These are phyloP conservation scores for Hypomecis punctinalis DNA, from an alignment of 2,888 invertebrate genomes.

Conservation along the genomic window DNA sequence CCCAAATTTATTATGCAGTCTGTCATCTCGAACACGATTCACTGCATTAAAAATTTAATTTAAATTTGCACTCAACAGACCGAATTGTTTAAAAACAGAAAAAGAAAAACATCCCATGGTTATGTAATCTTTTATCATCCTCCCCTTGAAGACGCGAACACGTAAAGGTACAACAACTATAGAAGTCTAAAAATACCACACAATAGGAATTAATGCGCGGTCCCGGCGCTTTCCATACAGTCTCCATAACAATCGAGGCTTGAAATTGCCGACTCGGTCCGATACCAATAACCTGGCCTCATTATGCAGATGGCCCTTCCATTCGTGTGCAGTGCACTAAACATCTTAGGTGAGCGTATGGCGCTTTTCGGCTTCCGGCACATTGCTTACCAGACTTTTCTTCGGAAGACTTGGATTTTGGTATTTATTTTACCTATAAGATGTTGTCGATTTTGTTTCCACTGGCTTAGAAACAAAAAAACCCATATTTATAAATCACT, in stretches of 20 bases:
- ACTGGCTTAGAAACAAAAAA: too few relatives aligned
- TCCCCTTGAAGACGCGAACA: constrained; percentile 9
- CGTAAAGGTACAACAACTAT: constrained; percentile 12
- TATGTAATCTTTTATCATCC: background rate
- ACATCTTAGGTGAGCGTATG: constrained; percentile 51
- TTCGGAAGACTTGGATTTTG: background rate
- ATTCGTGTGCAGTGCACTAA: constrained; percentile 71
- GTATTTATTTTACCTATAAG: background rate
- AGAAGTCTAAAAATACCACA: constrained; percentile 39
- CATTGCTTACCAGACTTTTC: background rate
- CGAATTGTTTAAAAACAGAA: too few relatives aligned
- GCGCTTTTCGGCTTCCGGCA: background rate
- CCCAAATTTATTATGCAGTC: too few relatives aligned
- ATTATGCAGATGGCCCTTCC: constrained; percentile 79
- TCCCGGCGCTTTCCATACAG: constrained; percentile 60
- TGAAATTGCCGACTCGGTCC: constrained; percentile 76
- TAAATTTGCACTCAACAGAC: too few relatives aligned
- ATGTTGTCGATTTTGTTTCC: too few relatives aligned
- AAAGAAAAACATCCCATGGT: background rate
- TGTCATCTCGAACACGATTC: too few relatives aligned
- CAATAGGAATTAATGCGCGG: constrained; percentile 63
- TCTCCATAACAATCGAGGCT: constrained; percentile 74
- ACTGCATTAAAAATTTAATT: too few relatives aligned
- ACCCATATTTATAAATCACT: too few relatives aligned
- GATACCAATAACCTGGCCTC: constrained; percentile 75